phyloP scores from a whole-genome alignment of 2,113 vertebrate genomes.

The Ceuthmochares aereus region DNA sequence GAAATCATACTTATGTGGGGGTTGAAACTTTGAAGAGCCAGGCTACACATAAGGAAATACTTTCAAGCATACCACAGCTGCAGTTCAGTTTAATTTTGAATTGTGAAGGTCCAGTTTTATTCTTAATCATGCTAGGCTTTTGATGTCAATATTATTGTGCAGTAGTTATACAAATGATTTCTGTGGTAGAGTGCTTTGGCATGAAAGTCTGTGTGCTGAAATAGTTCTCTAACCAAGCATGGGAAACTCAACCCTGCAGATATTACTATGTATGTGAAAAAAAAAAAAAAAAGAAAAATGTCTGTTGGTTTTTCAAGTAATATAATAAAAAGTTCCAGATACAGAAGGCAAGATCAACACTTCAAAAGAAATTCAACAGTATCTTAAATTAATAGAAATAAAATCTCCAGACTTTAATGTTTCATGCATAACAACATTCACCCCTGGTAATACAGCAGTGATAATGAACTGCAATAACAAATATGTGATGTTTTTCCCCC shows the following conservation, averaged over 20 bases:
- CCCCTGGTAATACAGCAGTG: background rate
- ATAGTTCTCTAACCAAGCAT: background rate
- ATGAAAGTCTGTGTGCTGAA: background rate
- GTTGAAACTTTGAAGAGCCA: background rate
- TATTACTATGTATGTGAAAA: background rate
- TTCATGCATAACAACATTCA: background rate
- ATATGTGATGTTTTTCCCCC: background rate
- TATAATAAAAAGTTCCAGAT: background rate
- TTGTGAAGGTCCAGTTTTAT: background rate
- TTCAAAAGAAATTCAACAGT: background rate
- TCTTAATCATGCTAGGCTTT: background rate
- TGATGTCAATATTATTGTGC: background rate
- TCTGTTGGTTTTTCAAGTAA: background rate
- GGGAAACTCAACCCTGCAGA: background rate
- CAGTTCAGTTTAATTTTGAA: background rate
- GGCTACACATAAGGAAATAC: background rate
- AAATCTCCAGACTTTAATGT: background rate
- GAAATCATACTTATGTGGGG: background rate
- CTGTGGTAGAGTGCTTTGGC: background rate
- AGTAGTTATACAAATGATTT: background rate
- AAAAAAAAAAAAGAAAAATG: background rate
- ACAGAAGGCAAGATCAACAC: background rate
- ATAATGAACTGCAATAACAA: constrained; percentile 36
- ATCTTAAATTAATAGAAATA: constrained; percentile 33
- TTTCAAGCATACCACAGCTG: background rate